Conservation (phyloP, 2,888 invertebrate genomes). For the Parthenolecanium corni region DNA sequence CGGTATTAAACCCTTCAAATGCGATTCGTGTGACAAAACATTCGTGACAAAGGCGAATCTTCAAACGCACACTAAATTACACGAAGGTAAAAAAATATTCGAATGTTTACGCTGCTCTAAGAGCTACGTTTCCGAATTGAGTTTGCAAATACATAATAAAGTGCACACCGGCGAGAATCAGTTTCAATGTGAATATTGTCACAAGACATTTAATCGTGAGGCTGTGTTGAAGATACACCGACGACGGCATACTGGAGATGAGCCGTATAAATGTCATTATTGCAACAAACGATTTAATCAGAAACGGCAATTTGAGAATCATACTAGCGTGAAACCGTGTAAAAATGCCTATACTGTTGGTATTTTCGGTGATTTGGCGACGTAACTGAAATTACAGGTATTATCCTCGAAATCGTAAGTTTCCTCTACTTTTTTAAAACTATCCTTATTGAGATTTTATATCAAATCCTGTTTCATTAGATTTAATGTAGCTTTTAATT, state of each 20-base stretch:
- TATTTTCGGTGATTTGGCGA: conserved; percentile 4
- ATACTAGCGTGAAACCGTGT: conserved; percentile 24
- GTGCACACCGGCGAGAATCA: conserved; percentile 26
- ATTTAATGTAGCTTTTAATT: too few relatives aligned
- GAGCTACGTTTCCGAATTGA: conserved; percentile 24
- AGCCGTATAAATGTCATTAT: conserved; percentile 25
- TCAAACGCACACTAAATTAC: conserved; percentile 19
- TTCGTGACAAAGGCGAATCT: conserved; percentile 24
- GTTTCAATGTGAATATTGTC: conserved; percentile 25
- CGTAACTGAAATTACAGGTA: background rate
- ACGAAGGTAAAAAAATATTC: conserved; percentile 20
- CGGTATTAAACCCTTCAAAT: conserved; percentile 24
- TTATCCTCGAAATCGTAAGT: background rate
- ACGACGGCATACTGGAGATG: conserved; percentile 23
- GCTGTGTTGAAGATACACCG: conserved; percentile 22
- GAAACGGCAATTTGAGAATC: conserved; percentile 26
- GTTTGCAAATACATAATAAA: conserved; percentile 22
- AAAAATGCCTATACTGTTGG: conserved; percentile 23
- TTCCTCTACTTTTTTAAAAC: too few relatives aligned
- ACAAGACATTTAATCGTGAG: conserved; percentile 22
- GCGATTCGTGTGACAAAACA: conserved; percentile 20
- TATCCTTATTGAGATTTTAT: too few relatives aligned
- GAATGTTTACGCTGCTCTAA: conserved; percentile 20
- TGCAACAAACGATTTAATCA: conserved; percentile 28
- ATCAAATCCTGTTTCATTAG: too few relatives aligned